Percentiles rank a stretch among this genome's conserved stretches.
phyloP scores from a whole-genome alignment of 2,797 vertebrate genomes.

The Rousettus madagascariensis region DNA sequence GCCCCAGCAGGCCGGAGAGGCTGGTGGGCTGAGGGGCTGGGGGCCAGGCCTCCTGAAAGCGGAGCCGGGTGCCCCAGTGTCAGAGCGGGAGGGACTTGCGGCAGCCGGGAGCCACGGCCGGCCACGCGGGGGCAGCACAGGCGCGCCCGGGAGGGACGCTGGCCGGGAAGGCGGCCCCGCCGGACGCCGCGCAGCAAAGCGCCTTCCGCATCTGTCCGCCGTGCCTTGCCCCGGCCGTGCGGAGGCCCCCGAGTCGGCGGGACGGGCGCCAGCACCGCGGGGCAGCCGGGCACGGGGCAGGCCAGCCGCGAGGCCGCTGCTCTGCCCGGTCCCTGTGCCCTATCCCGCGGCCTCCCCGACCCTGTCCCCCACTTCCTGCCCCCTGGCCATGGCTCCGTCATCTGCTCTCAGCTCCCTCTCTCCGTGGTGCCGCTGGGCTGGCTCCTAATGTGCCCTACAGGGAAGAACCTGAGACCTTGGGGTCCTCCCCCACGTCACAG shows the following conservation, averaged over 20 bases:
- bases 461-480: neutral
- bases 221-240: neutral
- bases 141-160: neutral
- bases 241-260: neutral
- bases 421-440: neutral
- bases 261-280: no score
- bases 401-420: neutral
- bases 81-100: neutral
- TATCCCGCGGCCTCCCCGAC: neutral
- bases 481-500: neutral
- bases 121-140: constrained; percentile 45
- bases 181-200: no score
- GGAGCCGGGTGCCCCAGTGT: neutral
- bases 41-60: neutral
- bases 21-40: neutral
- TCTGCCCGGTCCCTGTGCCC: neutral
- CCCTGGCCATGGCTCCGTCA: no score
- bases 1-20: neutral
- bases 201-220: no score
- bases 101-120: no score
- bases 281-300: no score
- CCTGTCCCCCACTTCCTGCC: rapidly evolving
- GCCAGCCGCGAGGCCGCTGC: neutral
- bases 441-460: neutral
- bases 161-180: no score